A percentile compares a stretch with the other conserved stretches of the same genome.
Conservation (phyloP, 2,888 invertebrate species). For the Phanerotoma sp. region DNA sequence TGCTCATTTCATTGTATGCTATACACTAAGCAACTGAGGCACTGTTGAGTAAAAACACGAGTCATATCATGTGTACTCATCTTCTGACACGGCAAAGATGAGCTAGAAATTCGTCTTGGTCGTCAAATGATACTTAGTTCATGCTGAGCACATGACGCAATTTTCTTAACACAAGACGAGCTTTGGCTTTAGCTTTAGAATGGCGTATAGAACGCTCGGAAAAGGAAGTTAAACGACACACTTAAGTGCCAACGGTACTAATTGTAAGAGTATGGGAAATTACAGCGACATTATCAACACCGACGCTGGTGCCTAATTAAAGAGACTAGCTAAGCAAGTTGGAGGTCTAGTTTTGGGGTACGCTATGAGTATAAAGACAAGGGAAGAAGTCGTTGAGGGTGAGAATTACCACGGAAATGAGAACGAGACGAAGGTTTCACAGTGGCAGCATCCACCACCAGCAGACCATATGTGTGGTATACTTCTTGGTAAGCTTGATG, state of each 20-base stretch:
- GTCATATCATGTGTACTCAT: constrained; percentile 8
- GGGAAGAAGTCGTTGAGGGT: constrained; percentile 2
- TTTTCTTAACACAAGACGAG: background rate
- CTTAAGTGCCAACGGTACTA: constrained; percentile 13
- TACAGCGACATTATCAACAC: constrained; percentile 21
- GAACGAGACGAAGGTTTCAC: constrained; percentile 4
- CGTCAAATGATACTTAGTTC: constrained; percentile 7
- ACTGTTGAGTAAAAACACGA: background rate
- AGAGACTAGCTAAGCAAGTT: constrained; percentile 28
- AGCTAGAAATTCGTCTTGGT: constrained; percentile 1
- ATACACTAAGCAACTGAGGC: background rate
- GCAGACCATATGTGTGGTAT: background rate
- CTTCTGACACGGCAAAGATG: background rate
- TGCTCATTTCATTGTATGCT: background rate
- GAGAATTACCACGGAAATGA: constrained; percentile 17
- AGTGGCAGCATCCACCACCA: background rate
- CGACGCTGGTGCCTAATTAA: constrained; percentile 20
- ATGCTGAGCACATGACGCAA: background rate
- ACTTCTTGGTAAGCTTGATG: constrained; percentile 3
- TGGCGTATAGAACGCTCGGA: background rate
- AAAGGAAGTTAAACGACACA: constrained; percentile 4
- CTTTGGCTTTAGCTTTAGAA: background rate
- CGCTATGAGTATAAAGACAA: background rate
- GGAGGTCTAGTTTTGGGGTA: constrained; percentile 32
- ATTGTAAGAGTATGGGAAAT: constrained; percentile 20